A percentile compares a stretch with the other conserved stretches of the same genome.
Evolutionary conservation across 2,797 vertebrate genomes (phyloP).

Genomic region (Chelon auratus): DNA sequence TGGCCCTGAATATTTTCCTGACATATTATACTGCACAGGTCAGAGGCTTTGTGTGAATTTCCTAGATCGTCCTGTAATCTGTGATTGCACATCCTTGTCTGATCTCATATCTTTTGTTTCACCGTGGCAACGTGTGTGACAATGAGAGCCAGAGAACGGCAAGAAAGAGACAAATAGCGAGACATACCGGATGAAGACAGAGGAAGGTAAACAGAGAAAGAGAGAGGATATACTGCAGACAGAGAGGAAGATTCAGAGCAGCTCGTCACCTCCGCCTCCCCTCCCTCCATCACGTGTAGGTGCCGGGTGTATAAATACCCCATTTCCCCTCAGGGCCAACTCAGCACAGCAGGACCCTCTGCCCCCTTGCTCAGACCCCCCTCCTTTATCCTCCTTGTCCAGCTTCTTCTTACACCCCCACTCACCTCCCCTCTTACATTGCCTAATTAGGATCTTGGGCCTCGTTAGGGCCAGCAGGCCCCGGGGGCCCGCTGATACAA

Average conservation of each 20-base stretch:
- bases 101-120: constrained; percentile 25
- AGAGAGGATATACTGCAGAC: constrained; percentile 54
- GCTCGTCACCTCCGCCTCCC: constrained; percentile 42
- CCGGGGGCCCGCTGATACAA: constrained; percentile 75
- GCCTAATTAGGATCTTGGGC: constrained; percentile 87
- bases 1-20: no score
- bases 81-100: constrained; percentile 27
- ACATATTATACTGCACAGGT: no score
- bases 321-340: constrained; percentile 57
- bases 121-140: constrained; percentile 33
- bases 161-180: constrained; percentile 27
- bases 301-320: constrained; percentile 81
- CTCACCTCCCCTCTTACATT: constrained; percentile 58
- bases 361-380: constrained; percentile 43
- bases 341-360: constrained; percentile 81
- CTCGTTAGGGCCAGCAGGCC: constrained; percentile 82
- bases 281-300: constrained; percentile 67
- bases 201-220: constrained; percentile 50
- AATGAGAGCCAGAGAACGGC: constrained; percentile 11
- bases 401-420: constrained; percentile 42
- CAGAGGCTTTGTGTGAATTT: not conserved
- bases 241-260: constrained; percentile 59
- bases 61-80: not conserved
- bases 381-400: constrained; percentile 59
- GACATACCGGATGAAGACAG: constrained; percentile 46